Evolutionary conservation across 53 echinoderm and acorn worm species (phyloP), one percentile per base, ranked within the genome.

Genomic region (Apostichopus leukothele): DNA sequence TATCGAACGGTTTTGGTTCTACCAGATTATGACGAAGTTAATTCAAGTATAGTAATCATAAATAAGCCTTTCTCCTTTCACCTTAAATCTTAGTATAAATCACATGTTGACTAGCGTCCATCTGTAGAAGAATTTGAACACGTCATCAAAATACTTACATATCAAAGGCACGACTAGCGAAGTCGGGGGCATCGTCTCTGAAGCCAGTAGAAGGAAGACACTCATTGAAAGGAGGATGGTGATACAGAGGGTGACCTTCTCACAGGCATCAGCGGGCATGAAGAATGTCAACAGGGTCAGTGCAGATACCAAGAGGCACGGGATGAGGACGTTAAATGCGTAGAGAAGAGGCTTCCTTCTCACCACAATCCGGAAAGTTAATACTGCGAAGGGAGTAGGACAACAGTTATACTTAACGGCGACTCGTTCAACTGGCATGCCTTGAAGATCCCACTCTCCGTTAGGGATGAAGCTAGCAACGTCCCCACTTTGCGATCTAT

Each of bases 161-260:
- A 96, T 93, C n/a, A 96, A 59, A 16, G 96, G 95, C 9, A 96
- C 88, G 73, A 93, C 93, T 20, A 95, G 95, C 1, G 96, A 95
- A 12, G 95, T 95, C 1, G 96, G 96, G 0, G 96, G 96, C 95
- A 96, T 94, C 7, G 96, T 96, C 92, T 96, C 96, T 1, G 93
- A 93, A 5, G 93, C 96, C 63, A 96, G 86, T 51, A 95, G 90
- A 22, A 96, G 89, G 73, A 96, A 96, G 67, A 96, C 96, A 57
- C 93, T 93, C 59, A 96, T 84, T 5, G 96, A 96, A n/a, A 96
- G 93, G n/a, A 96, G 96, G 76, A 96, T 96, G 76, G 96, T 96
- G 87, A 96, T 96, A 51, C 96, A 93, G 66, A 96, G 96, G 18
- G 96, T 96, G 23, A 96, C 83, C 88, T 96, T 96, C 91, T 96